A percentile compares a stretch with the other conserved stretches of the same genome.
Evolutionary conservation across 1,140 invertebrate species (phyloP).

Genomic region (Steinernema khuongi): DNA sequence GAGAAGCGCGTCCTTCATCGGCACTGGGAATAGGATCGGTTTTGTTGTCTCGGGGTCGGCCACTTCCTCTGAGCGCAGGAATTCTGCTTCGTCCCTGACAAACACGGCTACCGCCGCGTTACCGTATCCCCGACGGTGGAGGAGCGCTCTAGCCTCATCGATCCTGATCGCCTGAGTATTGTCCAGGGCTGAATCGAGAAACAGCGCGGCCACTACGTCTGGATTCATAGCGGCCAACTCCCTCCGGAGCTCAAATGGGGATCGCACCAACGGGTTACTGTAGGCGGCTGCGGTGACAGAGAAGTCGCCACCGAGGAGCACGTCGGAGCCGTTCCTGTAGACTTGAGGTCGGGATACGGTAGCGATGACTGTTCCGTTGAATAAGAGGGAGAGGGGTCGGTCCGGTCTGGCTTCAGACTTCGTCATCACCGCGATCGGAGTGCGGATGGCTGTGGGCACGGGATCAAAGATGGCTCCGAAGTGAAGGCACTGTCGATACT

Average conservation of each 20-base stretch:
- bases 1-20: not conserved
- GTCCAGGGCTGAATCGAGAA: not conserved
- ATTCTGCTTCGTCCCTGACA: not conserved
- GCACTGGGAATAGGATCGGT: not conserved
- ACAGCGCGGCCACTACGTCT: not conserved
- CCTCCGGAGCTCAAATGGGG: not conserved
- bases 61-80: not conserved
- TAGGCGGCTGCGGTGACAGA: not conserved
- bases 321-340: not conserved
- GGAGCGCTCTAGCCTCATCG: not conserved
- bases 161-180: not conserved
- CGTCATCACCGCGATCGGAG: not conserved
- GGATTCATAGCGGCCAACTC: not conserved
- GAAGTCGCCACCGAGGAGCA: not conserved
- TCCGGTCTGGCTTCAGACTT: not conserved
- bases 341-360: not conserved
- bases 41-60: not conserved
- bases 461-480: constrained; percentile 76
- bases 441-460: not conserved
- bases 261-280: not conserved
- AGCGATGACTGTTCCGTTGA: not conserved
- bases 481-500: constrained; percentile 88
- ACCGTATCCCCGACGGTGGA: not conserved
- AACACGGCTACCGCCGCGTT: not conserved
- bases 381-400: not conserved